Evolutionary conservation across 2,888 invertebrate species (phyloP).

Genomic region (Drosophila infuscata): DNA sequence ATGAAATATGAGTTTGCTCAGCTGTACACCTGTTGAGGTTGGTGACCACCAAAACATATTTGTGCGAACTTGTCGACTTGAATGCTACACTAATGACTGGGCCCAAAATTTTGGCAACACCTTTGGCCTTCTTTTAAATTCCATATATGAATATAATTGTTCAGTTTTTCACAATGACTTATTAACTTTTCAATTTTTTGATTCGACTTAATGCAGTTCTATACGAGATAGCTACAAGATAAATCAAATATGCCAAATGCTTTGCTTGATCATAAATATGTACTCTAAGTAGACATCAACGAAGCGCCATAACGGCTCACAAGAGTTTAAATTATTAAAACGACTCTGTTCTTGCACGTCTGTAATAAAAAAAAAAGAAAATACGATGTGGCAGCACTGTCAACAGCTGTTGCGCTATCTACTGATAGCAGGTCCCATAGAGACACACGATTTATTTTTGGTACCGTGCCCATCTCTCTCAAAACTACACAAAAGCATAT

Average conservation of each 20-base stretch:
- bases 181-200: not conserved
- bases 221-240: not conserved
- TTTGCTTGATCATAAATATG: not conserved
- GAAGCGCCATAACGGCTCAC: not conserved
- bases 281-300: not conserved
- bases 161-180: not conserved
- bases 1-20: no score
- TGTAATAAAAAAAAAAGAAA: not conserved
- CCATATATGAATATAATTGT: not conserved
- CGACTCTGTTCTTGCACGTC: constrained; percentile 16
- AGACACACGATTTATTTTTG: constrained; percentile 30
- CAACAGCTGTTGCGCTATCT: constrained; percentile 45
- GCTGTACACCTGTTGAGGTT: no score
- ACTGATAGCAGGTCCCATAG: constrained; percentile 34
- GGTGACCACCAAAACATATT: no score
- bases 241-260: no score
- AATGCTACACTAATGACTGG: no score
- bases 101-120: no score
- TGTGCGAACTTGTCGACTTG: no score
- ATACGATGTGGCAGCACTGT: constrained; percentile 51
- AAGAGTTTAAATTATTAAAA: not conserved
- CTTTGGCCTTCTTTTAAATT: no score
- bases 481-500: not conserved
- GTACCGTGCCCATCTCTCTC: not conserved
- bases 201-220: not conserved